Evolutionary conservation across 2,888 invertebrate genomes (phyloP).

Genomic region (Yponomeuta cagnagella): DNA sequence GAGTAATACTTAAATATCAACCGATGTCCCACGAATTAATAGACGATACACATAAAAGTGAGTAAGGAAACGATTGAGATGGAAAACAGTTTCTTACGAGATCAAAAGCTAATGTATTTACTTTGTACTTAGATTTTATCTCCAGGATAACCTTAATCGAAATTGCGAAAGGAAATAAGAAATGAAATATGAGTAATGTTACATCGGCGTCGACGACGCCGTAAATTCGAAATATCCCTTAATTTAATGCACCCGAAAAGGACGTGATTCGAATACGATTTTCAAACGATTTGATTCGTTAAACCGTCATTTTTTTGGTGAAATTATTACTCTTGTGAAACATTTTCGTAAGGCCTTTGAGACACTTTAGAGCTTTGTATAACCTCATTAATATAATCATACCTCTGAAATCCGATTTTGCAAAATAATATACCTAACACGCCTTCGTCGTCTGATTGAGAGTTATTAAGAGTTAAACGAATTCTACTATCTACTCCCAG

Average conservation of each 20-base stretch:
- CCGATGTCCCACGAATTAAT: too few relatives aligned
- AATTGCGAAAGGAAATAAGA: neutral
- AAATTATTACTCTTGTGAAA: neutral
- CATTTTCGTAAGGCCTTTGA: neutral
- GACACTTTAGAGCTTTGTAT: neutral
- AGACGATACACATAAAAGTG: too few relatives aligned
- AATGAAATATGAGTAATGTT: neutral
- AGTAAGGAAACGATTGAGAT: too few relatives aligned
- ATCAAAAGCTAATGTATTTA: neutral
- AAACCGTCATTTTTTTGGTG: neutral
- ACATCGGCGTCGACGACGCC: neutral
- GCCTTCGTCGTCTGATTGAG: too few relatives aligned
- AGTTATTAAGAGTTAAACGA: too few relatives aligned
- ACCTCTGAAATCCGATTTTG: too few relatives aligned
- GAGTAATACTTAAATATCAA: too few relatives aligned
- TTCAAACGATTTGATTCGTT: neutral
- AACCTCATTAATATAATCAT: too few relatives aligned
- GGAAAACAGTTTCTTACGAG: too few relatives aligned
- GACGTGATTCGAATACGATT: conserved; percentile 11
- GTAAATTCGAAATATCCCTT: conserved; percentile 6
- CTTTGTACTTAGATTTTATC: neutral
- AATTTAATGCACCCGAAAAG: conserved; percentile 15
- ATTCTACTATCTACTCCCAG: too few relatives aligned
- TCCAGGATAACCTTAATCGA: neutral
- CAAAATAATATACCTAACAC: too few relatives aligned